These are phyloP conservation scores for Drosophila helvetica DNA, from an alignment of 2,888 invertebrate species.

Conservation along the genomic window DNA sequence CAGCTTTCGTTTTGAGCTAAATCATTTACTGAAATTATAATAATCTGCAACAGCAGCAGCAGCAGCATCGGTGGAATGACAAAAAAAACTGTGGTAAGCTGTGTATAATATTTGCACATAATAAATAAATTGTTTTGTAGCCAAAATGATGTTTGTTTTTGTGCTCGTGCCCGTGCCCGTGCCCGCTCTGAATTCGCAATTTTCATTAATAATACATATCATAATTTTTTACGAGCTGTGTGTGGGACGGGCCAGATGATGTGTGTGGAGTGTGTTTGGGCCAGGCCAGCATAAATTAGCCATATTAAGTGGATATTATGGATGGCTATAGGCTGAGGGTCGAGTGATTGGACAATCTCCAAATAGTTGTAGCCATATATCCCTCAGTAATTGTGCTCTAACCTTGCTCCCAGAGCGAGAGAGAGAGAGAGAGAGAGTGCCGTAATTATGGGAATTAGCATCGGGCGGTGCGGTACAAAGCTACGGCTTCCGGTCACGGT, in stretches of 20 bases:
- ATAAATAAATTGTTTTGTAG: slow-evolving; percentile 53
- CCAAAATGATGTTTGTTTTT: slow-evolving; percentile 12
- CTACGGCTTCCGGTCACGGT: slow-evolving; percentile 64
- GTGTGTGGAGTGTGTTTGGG: slow-evolving; percentile 42
- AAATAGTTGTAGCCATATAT: background rate
- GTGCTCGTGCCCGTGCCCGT: slow-evolving; percentile 1
- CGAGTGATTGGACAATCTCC: slow-evolving; percentile 44
- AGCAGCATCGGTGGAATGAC: slow-evolving; percentile 17
- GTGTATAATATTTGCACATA: slow-evolving; percentile 62
- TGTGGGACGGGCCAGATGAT: slow-evolving; percentile 30
- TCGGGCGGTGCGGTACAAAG: slow-evolving; percentile 55
- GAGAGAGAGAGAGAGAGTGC: background rate
- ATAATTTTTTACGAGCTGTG: slow-evolving; percentile 50
- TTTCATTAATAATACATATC: slow-evolving; percentile 60
- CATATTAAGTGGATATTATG: slow-evolving; percentile 54
- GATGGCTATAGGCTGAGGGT: slow-evolving; percentile 33
- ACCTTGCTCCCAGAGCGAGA: slow-evolving; percentile 12
- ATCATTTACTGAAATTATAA: slow-evolving; percentile 53
- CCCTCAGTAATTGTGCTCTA: slow-evolving; percentile 18
- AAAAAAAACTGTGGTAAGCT: slow-evolving; percentile 38
- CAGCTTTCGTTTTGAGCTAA: slow-evolving; percentile 48
- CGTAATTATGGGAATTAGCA: slow-evolving; percentile 44
- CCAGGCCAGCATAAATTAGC: slow-evolving; percentile 69
- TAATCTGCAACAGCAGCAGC: slow-evolving; percentile 30
- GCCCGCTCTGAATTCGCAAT: slow-evolving; percentile 57